phyloP scores from a whole-genome alignment of 92 coral and sea anemone genomes.

The Palythoa grandis region DNA sequence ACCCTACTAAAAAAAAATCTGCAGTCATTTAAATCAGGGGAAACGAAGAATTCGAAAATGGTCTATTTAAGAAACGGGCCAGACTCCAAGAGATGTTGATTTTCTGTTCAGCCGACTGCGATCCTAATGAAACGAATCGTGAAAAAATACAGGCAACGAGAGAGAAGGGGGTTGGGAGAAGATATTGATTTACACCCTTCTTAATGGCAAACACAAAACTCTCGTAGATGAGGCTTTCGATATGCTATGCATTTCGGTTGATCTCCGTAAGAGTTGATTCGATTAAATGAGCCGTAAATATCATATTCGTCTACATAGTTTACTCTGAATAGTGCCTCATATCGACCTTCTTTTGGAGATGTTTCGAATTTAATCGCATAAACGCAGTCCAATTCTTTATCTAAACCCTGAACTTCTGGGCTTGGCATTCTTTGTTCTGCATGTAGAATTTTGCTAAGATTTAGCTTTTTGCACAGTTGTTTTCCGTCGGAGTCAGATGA shows the following conservation, averaged over 20 bases:
- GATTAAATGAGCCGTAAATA: conserved; percentile 30
- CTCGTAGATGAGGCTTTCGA: conserved; percentile 50
- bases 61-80: too few relatives aligned
- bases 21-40: too few relatives aligned
- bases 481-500: conserved; percentile 38
- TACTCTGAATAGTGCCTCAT: conserved; percentile 60
- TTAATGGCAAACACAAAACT: conserved; percentile 59
- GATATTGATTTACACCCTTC: too few relatives aligned
- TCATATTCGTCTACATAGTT: conserved; percentile 15
- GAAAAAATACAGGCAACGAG: too few relatives aligned
- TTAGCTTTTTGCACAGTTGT: conserved; percentile 47
- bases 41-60: too few relatives aligned
- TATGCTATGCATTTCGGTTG: conserved; percentile 60
- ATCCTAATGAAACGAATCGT: too few relatives aligned
- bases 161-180: too few relatives aligned
- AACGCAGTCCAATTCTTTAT: conserved; percentile 51
- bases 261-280: conserved; percentile 56
- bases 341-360: conserved; percentile 62
- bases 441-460: conserved; percentile 50
- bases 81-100: too few relatives aligned
- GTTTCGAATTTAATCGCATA: conserved; percentile 73
- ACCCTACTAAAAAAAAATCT: too few relatives aligned
- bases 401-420: conserved; percentile 19
- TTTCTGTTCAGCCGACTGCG: too few relatives aligned
- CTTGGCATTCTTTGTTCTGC: conserved; percentile 68